Base-by-base conservation (phyloP, 2,797 vertebrate species). In the Gambusia yucatana region DNA sequence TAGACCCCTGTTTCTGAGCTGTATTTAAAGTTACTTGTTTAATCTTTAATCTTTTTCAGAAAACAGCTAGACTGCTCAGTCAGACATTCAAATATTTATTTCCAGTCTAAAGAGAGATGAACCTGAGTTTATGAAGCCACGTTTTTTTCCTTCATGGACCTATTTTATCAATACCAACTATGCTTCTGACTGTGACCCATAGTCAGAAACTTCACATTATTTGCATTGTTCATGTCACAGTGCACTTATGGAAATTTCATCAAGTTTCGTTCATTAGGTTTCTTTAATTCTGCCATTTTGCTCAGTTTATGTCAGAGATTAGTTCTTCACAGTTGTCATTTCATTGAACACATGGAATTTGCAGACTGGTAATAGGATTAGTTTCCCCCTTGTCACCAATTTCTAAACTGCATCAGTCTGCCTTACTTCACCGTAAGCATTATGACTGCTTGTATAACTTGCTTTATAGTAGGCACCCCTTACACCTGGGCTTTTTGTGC, bases 291-390 rank as follows among this genome's bases (percentile, higher is more conserved):
- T 1, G 22, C 17, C 1, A 25, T 44, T 39, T 76, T 67, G 36
- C 20, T 33, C 20, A 7, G 13, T 83, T 87, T 85, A 61, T 44
- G 77, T 4, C 25, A 76, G 47, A 70, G 78, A 88, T 69, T 69
- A 28, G 41, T 44, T 70, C 50, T 59, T 50, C 30, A 71, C 74
- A 52, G 28, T 80, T 86, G 30, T 82, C 83, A 43, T 85, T 81
- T 78, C 73, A 47, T 73, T 77, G 47, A 79, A 79, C 14, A 33
- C 55, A 25, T 85, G 80, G 84, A 90, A 91, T 89, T 86, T 74
- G 70, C 75, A 77, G 78, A 79, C 79, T 5, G 74, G 61, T 86
- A 90, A 93, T 81, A 83, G 80, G 83, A 88, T 91, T 91, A 89
- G 82, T 87, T 85, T 88, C 80, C 84, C 50, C 76, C 75, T 79